phyloP scores from a whole-genome alignment of 64 coral and sea anemone species.

The Stichodactyla helianthus region DNA sequence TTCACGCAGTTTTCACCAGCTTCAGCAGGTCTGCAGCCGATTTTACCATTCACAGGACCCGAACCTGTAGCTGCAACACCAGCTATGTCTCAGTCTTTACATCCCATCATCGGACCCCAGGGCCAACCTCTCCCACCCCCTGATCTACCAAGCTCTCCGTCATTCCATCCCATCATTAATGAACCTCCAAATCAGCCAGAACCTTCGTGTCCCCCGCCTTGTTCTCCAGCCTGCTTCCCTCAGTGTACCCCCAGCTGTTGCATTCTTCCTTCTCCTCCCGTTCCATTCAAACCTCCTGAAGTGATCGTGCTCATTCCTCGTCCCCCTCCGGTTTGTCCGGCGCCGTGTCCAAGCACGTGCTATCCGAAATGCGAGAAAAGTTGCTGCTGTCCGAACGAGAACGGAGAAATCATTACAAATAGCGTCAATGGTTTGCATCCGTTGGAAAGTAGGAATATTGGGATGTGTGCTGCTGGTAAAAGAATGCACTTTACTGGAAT shows the following conservation, averaged over 20 bases:
- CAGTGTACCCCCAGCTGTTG: slow-evolving; percentile 11
- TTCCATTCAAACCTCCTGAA: neutral
- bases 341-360: neutral
- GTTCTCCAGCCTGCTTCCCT: slow-evolving; percentile 5
- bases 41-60: neutral
- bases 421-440: neutral
- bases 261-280: neutral
- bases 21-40: neutral
- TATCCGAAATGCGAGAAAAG: neutral
- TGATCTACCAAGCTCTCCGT: neutral
- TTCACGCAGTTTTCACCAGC: neutral
- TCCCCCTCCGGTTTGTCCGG: slow-evolving; percentile 2
- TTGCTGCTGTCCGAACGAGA: neutral
- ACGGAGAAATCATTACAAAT: neutral
- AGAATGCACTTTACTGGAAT: too few relatives aligned
- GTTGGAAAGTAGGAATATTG: neutral
- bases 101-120: neutral
- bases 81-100: neutral
- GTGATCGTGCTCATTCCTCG: slow-evolving; percentile 14
- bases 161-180: neutral
- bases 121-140: neutral
- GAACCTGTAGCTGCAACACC: neutral
- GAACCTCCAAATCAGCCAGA: neutral
- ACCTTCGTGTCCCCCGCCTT: neutral
- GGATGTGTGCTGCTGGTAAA: neutral